Percentiles rank a stretch among this genome's conserved stretches.
Conservation (phyloP, 2,113 vertebrate species). For the Stigmatopora argus region DNA sequence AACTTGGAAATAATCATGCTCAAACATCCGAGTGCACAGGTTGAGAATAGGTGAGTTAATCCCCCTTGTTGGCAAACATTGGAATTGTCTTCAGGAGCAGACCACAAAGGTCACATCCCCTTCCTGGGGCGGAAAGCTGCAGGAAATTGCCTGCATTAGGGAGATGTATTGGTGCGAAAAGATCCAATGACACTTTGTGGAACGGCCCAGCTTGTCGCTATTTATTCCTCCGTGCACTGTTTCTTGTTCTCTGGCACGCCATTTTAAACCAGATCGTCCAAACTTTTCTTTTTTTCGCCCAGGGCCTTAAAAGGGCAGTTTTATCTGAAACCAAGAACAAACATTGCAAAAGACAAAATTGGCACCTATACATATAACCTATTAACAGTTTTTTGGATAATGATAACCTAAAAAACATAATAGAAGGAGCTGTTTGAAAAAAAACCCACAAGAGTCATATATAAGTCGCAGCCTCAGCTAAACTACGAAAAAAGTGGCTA, state of each 20-base stretch:
- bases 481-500: too few species aligned
- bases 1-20: not conserved
- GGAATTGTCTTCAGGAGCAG: constrained; percentile 59
- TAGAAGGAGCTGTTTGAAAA: too few species aligned
- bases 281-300: too few species aligned
- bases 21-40: not conserved
- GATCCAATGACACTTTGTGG: constrained; percentile 62
- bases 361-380: too few species aligned
- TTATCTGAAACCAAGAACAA: too few species aligned
- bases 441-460: too few species aligned
- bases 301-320: too few species aligned
- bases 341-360: too few species aligned
- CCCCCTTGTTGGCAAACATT: constrained; percentile 63
- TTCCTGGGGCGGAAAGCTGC: constrained; percentile 67
- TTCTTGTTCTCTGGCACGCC: constrained; percentile 32
- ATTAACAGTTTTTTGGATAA: too few species aligned
- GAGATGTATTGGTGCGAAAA: constrained; percentile 76
- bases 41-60: constrained; percentile 50
- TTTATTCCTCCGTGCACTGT: constrained; percentile 31
- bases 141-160: constrained; percentile 77
- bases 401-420: too few species aligned
- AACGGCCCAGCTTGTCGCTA: constrained; percentile 51
- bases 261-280: constrained; percentile 42
- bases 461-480: too few species aligned
- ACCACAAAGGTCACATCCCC: constrained; percentile 64